Percentiles rank a stretch among this genome's conserved stretches.
Conservation (phyloP, 2,888 invertebrate genomes). For the Agonum fuliginosum region DNA sequence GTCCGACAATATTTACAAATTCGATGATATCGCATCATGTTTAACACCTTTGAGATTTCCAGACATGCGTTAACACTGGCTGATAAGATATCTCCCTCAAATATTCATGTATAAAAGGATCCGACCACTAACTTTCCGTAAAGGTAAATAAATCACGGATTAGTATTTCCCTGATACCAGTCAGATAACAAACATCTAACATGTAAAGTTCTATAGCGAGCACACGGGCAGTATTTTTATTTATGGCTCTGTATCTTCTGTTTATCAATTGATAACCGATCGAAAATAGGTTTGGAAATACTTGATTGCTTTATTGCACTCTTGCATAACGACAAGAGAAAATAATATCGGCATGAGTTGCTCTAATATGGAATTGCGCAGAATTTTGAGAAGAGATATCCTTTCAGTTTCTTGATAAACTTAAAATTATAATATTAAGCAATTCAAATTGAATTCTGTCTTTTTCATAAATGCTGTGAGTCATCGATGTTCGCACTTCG, state of each 20-base stretch:
- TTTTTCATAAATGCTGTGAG: too few relatives aligned
- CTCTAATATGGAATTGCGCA: too few relatives aligned
- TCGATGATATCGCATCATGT: neutral
- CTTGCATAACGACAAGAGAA: slow-evolving; percentile 18
- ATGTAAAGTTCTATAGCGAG: neutral
- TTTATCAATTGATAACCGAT: slow-evolving; percentile 31
- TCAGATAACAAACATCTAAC: slow-evolving; percentile 45
- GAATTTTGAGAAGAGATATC: too few relatives aligned
- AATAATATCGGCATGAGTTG: too few relatives aligned
- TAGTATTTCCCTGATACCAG: slow-evolving; percentile 50
- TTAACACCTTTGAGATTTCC: slow-evolving; percentile 31
- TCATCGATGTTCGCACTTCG: too few relatives aligned
- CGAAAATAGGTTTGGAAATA: slow-evolving; percentile 6
- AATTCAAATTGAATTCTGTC: too few relatives aligned
- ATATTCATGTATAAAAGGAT: slow-evolving; percentile 37
- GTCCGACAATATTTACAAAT: slow-evolving; percentile 17
- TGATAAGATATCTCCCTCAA: slow-evolving; percentile 34
- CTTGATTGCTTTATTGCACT: slow-evolving; percentile 24
- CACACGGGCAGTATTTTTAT: slow-evolving; percentile 12
- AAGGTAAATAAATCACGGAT: slow-evolving; percentile 58
- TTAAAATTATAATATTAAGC: too few relatives aligned
- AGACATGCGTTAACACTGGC: slow-evolving; percentile 29
- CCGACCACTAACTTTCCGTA: slow-evolving; percentile 47
- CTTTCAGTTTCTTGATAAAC: too few relatives aligned
- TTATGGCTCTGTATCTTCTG: slow-evolving; percentile 12